phyloP scores from a whole-genome alignment of 2,888 invertebrate genomes.

The Lithophane semibrunnea region DNA sequence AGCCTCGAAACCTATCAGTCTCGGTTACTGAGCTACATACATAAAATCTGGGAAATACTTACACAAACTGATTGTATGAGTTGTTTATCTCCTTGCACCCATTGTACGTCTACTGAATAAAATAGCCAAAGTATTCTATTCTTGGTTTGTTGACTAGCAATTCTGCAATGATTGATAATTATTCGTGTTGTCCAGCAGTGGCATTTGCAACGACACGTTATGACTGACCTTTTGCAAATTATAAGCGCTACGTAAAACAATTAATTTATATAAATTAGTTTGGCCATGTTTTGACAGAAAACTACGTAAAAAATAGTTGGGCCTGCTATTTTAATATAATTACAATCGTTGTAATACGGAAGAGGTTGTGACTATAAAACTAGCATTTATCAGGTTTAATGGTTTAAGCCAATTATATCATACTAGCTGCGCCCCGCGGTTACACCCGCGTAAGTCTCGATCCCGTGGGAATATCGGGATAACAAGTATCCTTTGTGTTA shows the following conservation, averaged over 20 bases:
- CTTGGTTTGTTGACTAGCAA: neutral
- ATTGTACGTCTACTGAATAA: neutral
- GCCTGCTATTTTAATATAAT: neutral
- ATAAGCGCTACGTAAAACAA: neutral
- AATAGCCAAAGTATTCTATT: neutral
- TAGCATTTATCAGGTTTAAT: constrained; percentile 7
- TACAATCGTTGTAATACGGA: neutral
- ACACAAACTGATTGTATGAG: constrained; percentile 22
- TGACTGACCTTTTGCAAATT: neutral
- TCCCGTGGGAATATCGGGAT: too few relatives aligned
- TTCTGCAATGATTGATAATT: neutral
- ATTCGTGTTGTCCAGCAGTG: neutral
- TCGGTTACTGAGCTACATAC: constrained; percentile 53
- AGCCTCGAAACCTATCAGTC: constrained; percentile 58
- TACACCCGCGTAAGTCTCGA: too few relatives aligned
- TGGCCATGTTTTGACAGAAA: neutral
- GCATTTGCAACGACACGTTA: neutral
- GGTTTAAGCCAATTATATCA: neutral
- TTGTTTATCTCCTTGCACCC: constrained; percentile 7
- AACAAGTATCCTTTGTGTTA: too few relatives aligned
- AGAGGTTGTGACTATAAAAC: constrained; percentile 10
- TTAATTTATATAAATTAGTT: neutral
- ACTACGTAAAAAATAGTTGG: neutral
- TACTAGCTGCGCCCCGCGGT: neutral
- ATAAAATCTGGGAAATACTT: constrained; percentile 43